phyloP scores from a whole-genome alignment of 1,140 invertebrate species.

The Grapholita molesta region DNA sequence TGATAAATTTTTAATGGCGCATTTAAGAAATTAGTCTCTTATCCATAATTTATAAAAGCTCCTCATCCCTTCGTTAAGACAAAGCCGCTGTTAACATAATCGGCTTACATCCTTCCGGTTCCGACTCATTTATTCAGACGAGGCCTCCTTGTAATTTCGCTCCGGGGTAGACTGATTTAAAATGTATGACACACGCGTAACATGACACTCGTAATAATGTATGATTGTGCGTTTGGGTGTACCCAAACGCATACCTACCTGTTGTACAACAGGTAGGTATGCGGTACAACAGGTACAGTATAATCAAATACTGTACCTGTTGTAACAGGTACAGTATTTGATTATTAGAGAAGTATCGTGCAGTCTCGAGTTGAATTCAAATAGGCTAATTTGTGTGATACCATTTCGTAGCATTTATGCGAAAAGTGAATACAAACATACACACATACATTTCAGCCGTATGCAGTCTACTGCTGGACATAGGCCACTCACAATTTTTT shows the following conservation, averaged over 20 bases:
- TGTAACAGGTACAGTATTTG: too few relatives aligned
- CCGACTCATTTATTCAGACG: slow-evolving; percentile 24
- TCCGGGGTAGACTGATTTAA: background rate
- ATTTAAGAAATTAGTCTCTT: slow-evolving; percentile 10
- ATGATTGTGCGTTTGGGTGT: background rate
- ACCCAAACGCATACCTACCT: too few relatives aligned
- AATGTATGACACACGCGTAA: slow-evolving; percentile 8
- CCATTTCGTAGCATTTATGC: too few relatives aligned
- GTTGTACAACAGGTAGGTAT: background rate
- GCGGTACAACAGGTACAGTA: too few relatives aligned
- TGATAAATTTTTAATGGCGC: background rate
- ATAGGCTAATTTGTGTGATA: too few relatives aligned
- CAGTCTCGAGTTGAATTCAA: too few relatives aligned
- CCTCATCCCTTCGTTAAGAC: slow-evolving; percentile 32
- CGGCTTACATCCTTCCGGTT: slow-evolving; percentile 49
- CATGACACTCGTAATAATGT: background rate
- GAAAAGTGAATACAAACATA: too few relatives aligned
- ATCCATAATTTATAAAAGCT: slow-evolving; percentile 42
- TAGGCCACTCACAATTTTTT: too few relatives aligned
- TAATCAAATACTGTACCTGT: too few relatives aligned
- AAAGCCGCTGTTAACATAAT: slow-evolving; percentile 49
- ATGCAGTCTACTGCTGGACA: too few relatives aligned
- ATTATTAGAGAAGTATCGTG: too few relatives aligned
- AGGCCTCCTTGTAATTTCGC: slow-evolving; percentile 23
- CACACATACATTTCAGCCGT: too few relatives aligned